Base-by-base conservation (phyloP, 2,113 vertebrate genomes). In the Amphiprion percula region DNA sequence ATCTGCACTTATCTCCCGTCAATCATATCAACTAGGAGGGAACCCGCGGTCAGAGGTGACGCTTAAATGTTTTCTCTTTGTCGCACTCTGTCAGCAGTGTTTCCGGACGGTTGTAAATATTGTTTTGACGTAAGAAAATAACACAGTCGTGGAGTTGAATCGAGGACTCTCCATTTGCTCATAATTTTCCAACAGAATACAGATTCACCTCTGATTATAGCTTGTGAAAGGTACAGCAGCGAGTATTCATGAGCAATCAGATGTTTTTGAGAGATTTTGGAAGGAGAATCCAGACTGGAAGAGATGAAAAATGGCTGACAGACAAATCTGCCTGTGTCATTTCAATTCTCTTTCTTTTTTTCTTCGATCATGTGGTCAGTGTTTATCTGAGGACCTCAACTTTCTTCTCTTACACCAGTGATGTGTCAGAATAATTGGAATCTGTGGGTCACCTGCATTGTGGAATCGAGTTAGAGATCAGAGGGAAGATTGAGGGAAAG, bases 361-460 rank as follows among this genome's bases (percentile, higher is more conserved):
- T 30, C 4, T 26, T 4, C 30, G 4, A 30, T 30, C 30, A 9
- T 37, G 33, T 1, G 33, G 33, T 39, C 24, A 47, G 26, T 53
- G 1, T 50, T 76, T 62, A 69, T 78, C 63, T 63, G 28, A 12
- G 24, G 26, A 55, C 44, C 60, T 84, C 12, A 79, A 76, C 58
- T 12, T 77, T 80, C 14, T 44, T 53, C 17, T 56, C 56, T 53
- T 12, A 70, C 74, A n/a, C 23, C 33, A n/a, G 26, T 39, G 30
- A 50, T 26, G 62, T 26, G 28, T 77, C 39, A 55, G 39, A 53
- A 10, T 56, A 56, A 74, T 59, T 69, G 39, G 44, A 83, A 86
- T 82, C 69, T 77, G 73, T n/a, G n/a, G 19, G 61, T 79, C 67
- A 83, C 88, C 85, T 84, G 83, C 77, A 85, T 87, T 88, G 84